Evolutionary conservation across 2,888 invertebrate genomes (phyloP), one percentile per base, ranked within the genome.

Genomic region (Hirtodrosophila alboralis): DNA sequence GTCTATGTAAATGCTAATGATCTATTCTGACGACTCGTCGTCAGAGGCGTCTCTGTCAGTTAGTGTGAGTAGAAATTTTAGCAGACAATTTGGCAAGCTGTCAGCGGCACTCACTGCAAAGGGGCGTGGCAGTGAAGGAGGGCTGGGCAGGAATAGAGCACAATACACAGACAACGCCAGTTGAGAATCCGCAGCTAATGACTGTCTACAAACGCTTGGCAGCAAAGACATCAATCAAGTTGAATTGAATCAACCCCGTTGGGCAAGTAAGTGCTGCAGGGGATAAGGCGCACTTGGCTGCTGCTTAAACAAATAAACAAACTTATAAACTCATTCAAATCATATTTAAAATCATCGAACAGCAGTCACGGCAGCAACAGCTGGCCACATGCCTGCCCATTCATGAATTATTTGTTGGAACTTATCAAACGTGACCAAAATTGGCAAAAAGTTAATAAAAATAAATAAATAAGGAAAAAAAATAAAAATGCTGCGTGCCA

Each of bases 381-480:
- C 72, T 72, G 68, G 58, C 62, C 43, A 47, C 48, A 64, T 33
- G 47, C 31, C 36, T 36, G 44, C 37, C 62, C 85, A 69, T 80
- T 70, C 75, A 85, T 80, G 85, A 84, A 81, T 83, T 86, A 81
- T 81, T 85, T 79, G 77, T 59, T 62, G 44, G 40, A 74, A 77
- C 86, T 81, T 81, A 81, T 81, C 86, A 81, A 81, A 81, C 81
- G 81, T 81, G 81, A 81, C 81, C 80, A 64, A 81, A 81, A 71
- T 81, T 56, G 57, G 16, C 54, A 71, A 65, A 74, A 70, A 78
- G 67, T 64, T 75, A 75, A 75, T 75, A 79, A 80, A 53, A 64
- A 56, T 28, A 49, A 31, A 59, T 38, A 37, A 43, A 54, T 43
- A 52, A 44, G 26, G 57, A 40, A 49, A 37, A 31, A 43, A 45